Conservation (phyloP, 2,113 vertebrate species). For the Gnathonemus echidnorhynchus region DNA sequence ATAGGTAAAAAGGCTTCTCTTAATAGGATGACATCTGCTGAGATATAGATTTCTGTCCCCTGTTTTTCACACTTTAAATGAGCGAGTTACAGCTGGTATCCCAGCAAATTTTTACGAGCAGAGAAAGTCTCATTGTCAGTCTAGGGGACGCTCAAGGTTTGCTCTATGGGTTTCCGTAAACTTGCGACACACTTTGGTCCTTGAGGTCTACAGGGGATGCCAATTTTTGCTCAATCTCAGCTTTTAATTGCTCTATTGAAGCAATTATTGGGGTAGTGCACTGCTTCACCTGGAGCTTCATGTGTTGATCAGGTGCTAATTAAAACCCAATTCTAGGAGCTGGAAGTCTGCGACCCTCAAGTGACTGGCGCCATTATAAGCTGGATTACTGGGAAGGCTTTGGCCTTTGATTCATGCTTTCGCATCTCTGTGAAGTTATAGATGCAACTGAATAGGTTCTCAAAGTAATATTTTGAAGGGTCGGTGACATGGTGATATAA, state of each 20-base stretch:
- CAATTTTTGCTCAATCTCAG: background rate
- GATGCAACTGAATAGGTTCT: background rate
- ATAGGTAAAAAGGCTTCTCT: background rate
- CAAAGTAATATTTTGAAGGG: background rate
- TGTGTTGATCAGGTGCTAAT: background rate
- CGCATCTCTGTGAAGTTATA: background rate
- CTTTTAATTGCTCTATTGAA: slow-evolving; percentile 1
- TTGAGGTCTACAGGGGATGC: background rate
- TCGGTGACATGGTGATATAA: background rate
- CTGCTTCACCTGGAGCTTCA: background rate
- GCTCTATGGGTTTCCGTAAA: background rate
- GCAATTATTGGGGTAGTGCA: background rate
- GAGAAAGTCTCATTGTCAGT: background rate
- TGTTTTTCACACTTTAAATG: background rate
- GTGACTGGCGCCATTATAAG: background rate
- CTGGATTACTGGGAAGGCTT: background rate
- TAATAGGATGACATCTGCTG: background rate
- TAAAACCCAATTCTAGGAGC: background rate
- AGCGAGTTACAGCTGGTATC: background rate
- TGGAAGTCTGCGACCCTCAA: background rate
- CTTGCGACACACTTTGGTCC: background rate
- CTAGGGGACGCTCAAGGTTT: background rate
- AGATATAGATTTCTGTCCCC: background rate
- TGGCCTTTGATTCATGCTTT: background rate
- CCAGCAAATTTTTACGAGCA: background rate